Conservation (phyloP, 2,113 vertebrate genomes). For the Callipepla squamata region DNA sequence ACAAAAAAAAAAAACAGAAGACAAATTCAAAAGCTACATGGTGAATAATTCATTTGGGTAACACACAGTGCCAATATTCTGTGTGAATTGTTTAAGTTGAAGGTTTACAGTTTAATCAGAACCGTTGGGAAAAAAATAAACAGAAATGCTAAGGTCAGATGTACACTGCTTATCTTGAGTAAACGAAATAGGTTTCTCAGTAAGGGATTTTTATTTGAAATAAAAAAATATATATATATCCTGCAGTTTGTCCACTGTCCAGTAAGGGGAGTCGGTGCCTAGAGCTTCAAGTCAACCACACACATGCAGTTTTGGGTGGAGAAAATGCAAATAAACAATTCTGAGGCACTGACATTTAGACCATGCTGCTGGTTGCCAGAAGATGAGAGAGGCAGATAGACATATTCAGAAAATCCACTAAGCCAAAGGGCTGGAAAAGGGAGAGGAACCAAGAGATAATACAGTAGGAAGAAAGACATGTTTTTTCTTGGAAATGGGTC, state of each 20-base stretch:
- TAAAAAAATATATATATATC: background rate
- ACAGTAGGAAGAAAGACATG: background rate
- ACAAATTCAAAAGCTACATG: background rate
- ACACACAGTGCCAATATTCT: background rate
- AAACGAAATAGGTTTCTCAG: background rate
- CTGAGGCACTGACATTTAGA: background rate
- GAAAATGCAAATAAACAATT: slow-evolving; percentile 7
- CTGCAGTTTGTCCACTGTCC: slow-evolving; percentile 49
- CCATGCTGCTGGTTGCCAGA: background rate
- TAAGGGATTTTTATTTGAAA: background rate
- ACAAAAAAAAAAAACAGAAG: background rate
- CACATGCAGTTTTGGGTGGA: background rate
- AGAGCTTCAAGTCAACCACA: slow-evolving; percentile 9
- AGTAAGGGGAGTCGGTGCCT: slow-evolving; percentile 66
- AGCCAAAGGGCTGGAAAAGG: background rate
- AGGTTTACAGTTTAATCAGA: slow-evolving; percentile 35
- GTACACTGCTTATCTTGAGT: background rate
- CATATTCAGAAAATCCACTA: background rate
- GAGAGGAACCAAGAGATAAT: background rate
- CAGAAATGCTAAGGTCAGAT: background rate
- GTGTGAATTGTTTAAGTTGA: background rate
- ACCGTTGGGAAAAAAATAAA: background rate
- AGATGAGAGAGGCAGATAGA: background rate
- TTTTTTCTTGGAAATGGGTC: background rate
- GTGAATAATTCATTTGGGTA: background rate